Base-by-base conservation (phyloP, 2,797 vertebrate species). In the Sylvilagus floridanus region DNA sequence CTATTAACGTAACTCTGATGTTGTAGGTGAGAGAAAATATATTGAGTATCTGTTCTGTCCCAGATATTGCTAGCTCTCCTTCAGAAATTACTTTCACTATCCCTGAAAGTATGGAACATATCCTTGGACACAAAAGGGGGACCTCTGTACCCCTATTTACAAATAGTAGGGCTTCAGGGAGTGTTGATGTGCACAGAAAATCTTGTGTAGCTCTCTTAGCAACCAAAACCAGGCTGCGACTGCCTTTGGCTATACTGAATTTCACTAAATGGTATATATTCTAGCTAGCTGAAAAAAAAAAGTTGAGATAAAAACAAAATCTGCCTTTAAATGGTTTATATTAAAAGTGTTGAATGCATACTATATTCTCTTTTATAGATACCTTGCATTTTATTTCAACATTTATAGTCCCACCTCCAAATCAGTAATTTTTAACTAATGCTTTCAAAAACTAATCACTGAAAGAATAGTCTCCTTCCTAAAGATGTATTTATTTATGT, bases 371-470 rank as follows among this genome's bases (percentile, higher is more conserved):
- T 90, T 72, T 37, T 57, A n/a, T 12, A 47, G 13, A 60, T 83
- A 50, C 37, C 22, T 66, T 52, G 8, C 73, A 52, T 82, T 52
- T 91, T 88, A 66, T 26, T 42, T 71, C 2, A 19, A 35, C 16
- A 84, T 62, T 62, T 83, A 66, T 65, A 26, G 68, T 13, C 21
- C 4, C 2, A n/a, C 4, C 10, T 88, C 32, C n/a, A 83, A 68
- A 63, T 75, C n/a, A 52, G 5, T 90, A 28, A 69, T 62, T 90
- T 88, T 54, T 84, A 71, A 65, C 32, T 60, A 91, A 35, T 47
- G 54, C 17, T 88, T 73, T 4, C 1, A 8, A 50, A 69, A 85
- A 21, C 10, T 71, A 54, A 30, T 60, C 37, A 32, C 50, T 47
- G 54, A 85, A 81, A 63, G 32, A 52, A 16, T 32, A 50, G 11